Conservation (phyloP, 23 tunicate species). For the Halocynthia aurantium region DNA sequence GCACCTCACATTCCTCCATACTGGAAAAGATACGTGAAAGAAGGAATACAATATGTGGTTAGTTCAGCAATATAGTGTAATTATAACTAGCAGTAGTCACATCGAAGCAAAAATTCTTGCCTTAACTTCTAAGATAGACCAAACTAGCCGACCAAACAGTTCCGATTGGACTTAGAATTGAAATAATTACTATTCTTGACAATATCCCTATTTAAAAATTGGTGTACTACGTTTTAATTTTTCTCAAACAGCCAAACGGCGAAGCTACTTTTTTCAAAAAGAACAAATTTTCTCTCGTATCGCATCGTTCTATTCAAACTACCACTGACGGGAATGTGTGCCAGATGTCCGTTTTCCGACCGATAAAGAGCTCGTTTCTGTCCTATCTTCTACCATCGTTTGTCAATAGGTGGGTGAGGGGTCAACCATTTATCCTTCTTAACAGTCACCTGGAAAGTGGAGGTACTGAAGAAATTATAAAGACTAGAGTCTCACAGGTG, state of each 20-base stretch:
- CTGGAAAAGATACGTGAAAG: too few species aligned
- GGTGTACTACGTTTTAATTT: too few species aligned
- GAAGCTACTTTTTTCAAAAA: constrained; percentile 1
- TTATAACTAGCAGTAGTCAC: too few species aligned
- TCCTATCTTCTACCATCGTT: too few species aligned
- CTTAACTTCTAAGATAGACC: too few species aligned
- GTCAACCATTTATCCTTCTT: background rate
- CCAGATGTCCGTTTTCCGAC: background rate
- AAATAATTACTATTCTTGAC: too few species aligned
- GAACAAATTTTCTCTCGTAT: background rate
- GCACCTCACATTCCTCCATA: background rate
- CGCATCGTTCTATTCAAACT: background rate
- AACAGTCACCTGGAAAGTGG: constrained; percentile 4
- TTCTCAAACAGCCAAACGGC: background rate
- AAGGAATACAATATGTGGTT: too few species aligned
- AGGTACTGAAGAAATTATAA: background rate
- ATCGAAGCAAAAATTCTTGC: background rate
- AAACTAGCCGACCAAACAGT: too few species aligned
- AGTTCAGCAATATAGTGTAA: too few species aligned
- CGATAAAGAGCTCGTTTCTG: background rate
- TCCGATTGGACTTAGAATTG: too few species aligned
- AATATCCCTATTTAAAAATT: too few species aligned
- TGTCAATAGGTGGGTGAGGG: background rate
- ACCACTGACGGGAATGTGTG: background rate
- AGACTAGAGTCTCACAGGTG: constrained; percentile 1